These are phyloP conservation scores for Melanerpes formicivorus DNA, from an alignment of 2,113 vertebrate genomes.

Conservation along the genomic window DNA sequence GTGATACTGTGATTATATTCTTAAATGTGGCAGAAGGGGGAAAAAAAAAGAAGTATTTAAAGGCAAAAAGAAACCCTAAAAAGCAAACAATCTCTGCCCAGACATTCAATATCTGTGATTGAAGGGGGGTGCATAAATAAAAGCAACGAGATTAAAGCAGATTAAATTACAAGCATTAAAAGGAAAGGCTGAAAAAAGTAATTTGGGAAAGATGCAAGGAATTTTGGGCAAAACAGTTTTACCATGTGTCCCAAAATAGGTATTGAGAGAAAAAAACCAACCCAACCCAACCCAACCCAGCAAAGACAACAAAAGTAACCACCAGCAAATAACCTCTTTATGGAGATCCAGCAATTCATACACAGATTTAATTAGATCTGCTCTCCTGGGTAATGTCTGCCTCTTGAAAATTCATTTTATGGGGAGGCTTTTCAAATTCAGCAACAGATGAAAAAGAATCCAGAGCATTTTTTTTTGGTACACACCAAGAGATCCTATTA, in stretches of 20 bases:
- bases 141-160: slow-evolving; percentile 44
- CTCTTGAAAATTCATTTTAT: not conserved
- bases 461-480: not conserved
- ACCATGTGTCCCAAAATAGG: not conserved
- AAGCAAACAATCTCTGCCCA: not conserved
- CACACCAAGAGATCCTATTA: not conserved
- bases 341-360: not conserved
- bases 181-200: slow-evolving; percentile 42
- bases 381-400: not conserved
- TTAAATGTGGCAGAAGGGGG: not conserved
- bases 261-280: not conserved
- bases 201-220: not conserved
- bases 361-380: not conserved
- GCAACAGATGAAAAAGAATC: not conserved
- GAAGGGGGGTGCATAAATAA: slow-evolving; percentile 8
- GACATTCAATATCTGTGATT: slow-evolving; percentile 20
- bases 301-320: not conserved
- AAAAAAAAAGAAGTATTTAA: not conserved
- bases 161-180: slow-evolving; percentile 38
- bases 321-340: not conserved
- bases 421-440: not conserved
- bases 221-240: not conserved
- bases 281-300: not conserved
- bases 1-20: not conserved
- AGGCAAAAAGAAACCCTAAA: not conserved